Base-by-base conservation (phyloP, 2,888 invertebrate genomes). In the Catotricha subobsoleta region DNA sequence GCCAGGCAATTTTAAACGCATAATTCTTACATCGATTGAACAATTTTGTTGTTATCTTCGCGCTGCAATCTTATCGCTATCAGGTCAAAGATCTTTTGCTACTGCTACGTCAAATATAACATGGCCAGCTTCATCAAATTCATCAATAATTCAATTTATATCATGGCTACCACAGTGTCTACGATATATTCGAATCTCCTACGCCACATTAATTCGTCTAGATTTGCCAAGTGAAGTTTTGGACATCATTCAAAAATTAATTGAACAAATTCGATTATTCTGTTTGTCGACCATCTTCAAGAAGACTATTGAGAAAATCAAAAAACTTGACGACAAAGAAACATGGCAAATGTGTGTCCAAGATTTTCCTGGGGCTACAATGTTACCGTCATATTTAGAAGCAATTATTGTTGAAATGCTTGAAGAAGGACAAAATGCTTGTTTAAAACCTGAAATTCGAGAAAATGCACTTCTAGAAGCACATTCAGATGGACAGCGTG, bases 161-260 rank as follows among this genome's bases (percentile, higher is more conserved):
- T 48, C 74, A 7, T 84, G 83, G 78, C 66, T 84, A 31, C 76
- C 84, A 2, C 77, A 80, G 54, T 84, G 88, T 59, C 68, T 94
- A 39, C 69, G 82, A 36, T 76, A 80, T 50, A 74, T 91, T 29
- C 67, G 84, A 45, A 78, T 81, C 40, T 80, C 86, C 36, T 86
- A 88, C 54, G 75, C 79, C 29, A 74, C 78, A 5, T 64, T 94
- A 18, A 76, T 88, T 48, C 76, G 80, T 44, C 66, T 91, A 28
- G 92, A 94, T 59, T 66, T 92, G 43, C 90, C 90, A 0, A 79
- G 77, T 41, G 90, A 92, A 61, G 86, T 87, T 4, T 66, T 90
- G 41, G 83, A 83, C 50, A 76, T 87, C 44, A 76, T 94, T 39
- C 80, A 83, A 52, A 75, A 74, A 48, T 71, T 92, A 33, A 79